These are phyloP conservation scores for Ectemnius cavifrons DNA, from an alignment of 2,888 invertebrate genomes.

Conservation along the genomic window DNA sequence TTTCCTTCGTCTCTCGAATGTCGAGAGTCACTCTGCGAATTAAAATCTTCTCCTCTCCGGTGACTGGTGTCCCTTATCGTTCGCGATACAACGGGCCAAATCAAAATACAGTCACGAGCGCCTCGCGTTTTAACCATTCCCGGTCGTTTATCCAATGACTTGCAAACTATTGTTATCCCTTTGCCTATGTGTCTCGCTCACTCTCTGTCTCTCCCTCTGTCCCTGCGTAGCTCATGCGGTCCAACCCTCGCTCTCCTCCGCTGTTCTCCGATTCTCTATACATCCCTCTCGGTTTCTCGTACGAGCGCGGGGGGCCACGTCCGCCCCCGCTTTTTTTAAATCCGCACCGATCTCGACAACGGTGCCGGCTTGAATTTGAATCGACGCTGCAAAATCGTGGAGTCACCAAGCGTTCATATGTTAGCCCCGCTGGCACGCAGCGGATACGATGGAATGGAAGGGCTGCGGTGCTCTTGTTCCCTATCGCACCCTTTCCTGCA, in stretches of 20 bases:
- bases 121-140: conserved; percentile 75
- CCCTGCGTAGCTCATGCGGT: conserved; percentile 18
- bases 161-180: conserved; percentile 74
- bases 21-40: conserved; percentile 56
- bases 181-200: conserved; percentile 34
- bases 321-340: conserved; percentile 68
- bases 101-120: conserved; percentile 63
- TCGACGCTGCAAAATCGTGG: conserved; percentile 73
- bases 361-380: conserved; percentile 74
- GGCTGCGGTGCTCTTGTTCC: conserved; percentile 41
- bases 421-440: conserved; percentile 73
- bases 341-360: conserved; percentile 72
- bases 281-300: conserved; percentile 15
- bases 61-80: conserved; percentile 51
- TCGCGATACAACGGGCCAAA: conserved; percentile 53
- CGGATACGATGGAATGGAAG: conserved; percentile 42
- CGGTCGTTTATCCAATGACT: conserved; percentile 78
- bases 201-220: conserved; percentile 28
- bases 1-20: conserved; percentile 31
- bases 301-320: background rate
- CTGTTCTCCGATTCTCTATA: conserved; percentile 37
- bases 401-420: conserved; percentile 77
- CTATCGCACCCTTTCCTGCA: conserved; percentile 29
- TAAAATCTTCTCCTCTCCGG: conserved; percentile 42
- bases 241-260: conserved; percentile 29